These are phyloP conservation scores for Micrasema minimum DNA, from an alignment of 1,140 invertebrate genomes.

Conservation along the genomic window DNA sequence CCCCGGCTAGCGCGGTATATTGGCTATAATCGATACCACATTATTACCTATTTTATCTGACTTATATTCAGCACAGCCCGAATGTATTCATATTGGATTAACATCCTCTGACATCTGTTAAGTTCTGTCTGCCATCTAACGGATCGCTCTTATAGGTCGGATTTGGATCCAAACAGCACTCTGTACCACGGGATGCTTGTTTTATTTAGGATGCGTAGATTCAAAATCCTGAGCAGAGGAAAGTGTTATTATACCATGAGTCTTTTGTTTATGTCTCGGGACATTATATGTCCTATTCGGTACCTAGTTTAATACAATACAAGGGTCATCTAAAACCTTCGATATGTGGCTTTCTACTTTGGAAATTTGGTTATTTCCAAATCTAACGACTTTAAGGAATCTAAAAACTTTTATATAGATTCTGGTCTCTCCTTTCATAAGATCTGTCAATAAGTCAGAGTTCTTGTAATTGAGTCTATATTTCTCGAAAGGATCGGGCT, in stretches of 20 bases:
- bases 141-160: constrained; percentile 74
- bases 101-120: constrained; percentile 75
- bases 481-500: constrained; percentile 80
- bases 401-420: constrained; percentile 75
- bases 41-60: constrained; percentile 76
- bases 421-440: constrained; percentile 78
- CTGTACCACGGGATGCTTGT: constrained; percentile 75
- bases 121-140: constrained; percentile 74
- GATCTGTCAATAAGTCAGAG: constrained; percentile 83
- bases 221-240: constrained; percentile 75
- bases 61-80: constrained; percentile 80
- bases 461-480: constrained; percentile 82
- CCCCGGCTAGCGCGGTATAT: constrained; percentile 73
- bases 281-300: too few species aligned
- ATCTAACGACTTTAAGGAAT: constrained; percentile 80
- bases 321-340: constrained; percentile 72
- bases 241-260: constrained; percentile 73
- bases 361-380: constrained; percentile 81
- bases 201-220: constrained; percentile 76
- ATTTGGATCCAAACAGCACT: constrained; percentile 75
- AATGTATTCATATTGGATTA: constrained; percentile 74
- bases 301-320: constrained; percentile 73
- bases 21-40: constrained; percentile 78
- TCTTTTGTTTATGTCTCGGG: constrained; percentile 76
- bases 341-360: constrained; percentile 71